Evolutionary conservation across 2,797 vertebrate genomes (phyloP).

Genomic region (Prionace glauca): DNA sequence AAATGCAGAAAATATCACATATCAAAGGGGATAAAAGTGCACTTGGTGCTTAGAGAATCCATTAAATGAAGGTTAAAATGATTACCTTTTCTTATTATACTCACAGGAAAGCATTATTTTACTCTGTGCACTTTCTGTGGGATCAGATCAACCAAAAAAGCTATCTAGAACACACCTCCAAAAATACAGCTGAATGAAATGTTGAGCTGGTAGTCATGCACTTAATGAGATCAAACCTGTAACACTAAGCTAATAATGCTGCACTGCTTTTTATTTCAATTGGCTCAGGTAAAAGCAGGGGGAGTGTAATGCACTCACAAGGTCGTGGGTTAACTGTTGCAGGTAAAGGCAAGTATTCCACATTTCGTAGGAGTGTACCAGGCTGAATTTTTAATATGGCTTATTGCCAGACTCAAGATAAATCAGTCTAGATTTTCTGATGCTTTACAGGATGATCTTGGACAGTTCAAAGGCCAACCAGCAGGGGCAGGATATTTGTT

Average conservation of each 20-base stretch:
- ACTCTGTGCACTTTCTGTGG: neutral
- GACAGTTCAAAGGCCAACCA: neutral
- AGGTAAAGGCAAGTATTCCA: neutral
- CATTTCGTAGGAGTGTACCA: neutral
- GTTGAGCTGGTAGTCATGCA: neutral
- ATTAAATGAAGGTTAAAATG: neutral
- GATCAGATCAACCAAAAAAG: constrained; percentile 1
- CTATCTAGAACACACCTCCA: neutral
- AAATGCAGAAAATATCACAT: neutral
- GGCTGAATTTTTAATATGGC: neutral
- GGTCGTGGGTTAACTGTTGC: neutral
- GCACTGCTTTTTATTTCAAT: neutral
- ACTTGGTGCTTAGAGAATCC: neutral
- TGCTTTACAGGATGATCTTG: neutral
- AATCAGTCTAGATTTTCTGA: neutral
- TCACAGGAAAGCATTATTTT: neutral
- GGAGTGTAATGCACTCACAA: neutral
- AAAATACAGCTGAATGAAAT: neutral
- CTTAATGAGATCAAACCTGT: neutral
- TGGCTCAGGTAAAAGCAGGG: neutral
- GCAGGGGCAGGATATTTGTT: neutral
- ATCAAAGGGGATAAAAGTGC: neutral
- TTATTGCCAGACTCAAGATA: neutral
- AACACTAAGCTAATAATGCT: neutral
- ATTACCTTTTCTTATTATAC: neutral